Conservation (phyloP, 2,797 vertebrate species). For the Bovichtus variegatus region DNA sequence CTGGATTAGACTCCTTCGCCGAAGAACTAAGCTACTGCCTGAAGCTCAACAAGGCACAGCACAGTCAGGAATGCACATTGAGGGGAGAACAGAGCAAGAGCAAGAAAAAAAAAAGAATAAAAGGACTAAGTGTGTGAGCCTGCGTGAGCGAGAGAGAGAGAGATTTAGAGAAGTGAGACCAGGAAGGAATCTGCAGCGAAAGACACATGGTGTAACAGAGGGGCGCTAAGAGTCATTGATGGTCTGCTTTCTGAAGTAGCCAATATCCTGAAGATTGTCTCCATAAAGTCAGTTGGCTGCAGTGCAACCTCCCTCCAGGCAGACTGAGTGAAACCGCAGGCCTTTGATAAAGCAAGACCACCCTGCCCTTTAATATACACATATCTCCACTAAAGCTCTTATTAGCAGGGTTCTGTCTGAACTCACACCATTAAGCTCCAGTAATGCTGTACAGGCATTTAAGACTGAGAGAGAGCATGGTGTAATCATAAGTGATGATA, state of each 20-base stretch:
- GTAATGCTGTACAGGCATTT: conserved; percentile 54
- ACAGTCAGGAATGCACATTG: conserved; percentile 36
- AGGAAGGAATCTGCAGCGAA: conserved; percentile 36
- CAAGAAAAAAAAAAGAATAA: conserved; percentile 5
- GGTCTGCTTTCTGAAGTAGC: conserved; percentile 46
- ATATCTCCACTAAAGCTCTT: conserved; percentile 62
- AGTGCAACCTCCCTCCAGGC: conserved; percentile 40
- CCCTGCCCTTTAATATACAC: conserved; percentile 55
- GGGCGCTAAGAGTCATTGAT: conserved; percentile 62
- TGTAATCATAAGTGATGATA: conserved; percentile 43
- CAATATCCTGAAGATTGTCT: conserved; percentile 50
- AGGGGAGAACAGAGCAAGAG: conserved; percentile 40
- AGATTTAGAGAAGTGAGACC: conserved; percentile 28
- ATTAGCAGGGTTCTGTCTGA: conserved; percentile 58
- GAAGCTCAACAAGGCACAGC: conserved; percentile 59
- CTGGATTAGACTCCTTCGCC: conserved; percentile 64
- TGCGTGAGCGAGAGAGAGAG: conserved; percentile 1
- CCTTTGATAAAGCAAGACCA: conserved; percentile 46
- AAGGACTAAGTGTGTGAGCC: not conserved
- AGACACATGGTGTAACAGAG: conserved; percentile 34
- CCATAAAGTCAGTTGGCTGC: conserved; percentile 53
- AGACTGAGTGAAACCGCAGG: conserved; percentile 26
- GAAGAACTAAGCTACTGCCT: conserved; percentile 64
- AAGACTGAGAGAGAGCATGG: conserved; percentile 34
- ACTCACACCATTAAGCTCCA: conserved; percentile 58